These are phyloP conservation scores for Hypocryptadius cinnamomeus DNA, from an alignment of 2,113 vertebrate species.

Conservation along the genomic window DNA sequence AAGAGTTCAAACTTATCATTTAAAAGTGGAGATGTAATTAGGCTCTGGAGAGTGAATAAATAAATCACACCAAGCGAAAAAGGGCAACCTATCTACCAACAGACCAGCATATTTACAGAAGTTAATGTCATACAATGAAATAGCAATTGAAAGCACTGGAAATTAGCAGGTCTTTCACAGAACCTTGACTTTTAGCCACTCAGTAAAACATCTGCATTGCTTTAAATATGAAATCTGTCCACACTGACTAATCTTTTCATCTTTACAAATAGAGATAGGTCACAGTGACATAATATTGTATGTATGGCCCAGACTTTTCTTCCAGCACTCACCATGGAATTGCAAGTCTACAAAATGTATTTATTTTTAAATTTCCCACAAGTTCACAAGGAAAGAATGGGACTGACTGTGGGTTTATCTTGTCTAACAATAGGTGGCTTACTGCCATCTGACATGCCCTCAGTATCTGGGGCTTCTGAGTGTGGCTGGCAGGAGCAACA, in stretches of 20 bases:
- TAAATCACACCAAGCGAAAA: constrained; percentile 50
- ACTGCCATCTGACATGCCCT: neutral
- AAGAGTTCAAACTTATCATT: constrained; percentile 43
- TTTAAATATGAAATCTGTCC: neutral
- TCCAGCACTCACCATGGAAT: neutral
- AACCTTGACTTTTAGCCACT: neutral
- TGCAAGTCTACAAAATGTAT: neutral
- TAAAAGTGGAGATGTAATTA: constrained; percentile 49
- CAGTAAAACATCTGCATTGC: neutral
- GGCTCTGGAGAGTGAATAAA: constrained; percentile 51
- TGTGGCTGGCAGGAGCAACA: neutral
- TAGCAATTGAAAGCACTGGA: neutral
- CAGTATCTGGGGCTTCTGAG: neutral
- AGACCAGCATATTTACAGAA: constrained; percentile 1
- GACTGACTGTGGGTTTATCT: neutral
- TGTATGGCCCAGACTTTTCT: neutral
- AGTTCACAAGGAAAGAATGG: neutral
- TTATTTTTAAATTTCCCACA: neutral
- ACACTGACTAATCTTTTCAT: neutral
- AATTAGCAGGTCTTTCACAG: constrained; percentile 28
- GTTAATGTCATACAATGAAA: neutral
- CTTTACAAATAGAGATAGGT: neutral
- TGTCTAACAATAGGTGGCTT: neutral
- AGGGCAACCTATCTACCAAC: constrained; percentile 3
- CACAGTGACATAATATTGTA: neutral